phyloP scores from a whole-genome alignment of 2,113 vertebrate species.

The Mirza zaza region DNA sequence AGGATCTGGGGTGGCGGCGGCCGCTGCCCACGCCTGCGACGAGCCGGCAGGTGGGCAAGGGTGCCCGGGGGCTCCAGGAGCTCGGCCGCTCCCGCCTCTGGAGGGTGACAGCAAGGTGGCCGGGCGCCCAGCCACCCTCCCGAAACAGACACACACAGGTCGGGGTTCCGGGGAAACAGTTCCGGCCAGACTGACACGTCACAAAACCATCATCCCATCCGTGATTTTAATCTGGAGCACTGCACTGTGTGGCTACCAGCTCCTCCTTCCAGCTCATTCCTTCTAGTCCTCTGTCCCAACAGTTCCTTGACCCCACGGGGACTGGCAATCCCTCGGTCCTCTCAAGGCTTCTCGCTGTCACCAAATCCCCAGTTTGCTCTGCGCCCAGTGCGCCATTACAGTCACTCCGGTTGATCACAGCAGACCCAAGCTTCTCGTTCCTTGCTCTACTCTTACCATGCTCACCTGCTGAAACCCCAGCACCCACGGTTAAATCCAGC shows the following conservation, averaged over 20 bases:
- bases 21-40: fast-evolving
- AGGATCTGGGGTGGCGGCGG: not conserved
- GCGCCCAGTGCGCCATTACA: no score
- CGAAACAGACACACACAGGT: fast-evolving
- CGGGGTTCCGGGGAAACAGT: not conserved
- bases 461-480: not conserved
- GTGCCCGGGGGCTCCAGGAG: fast-evolving
- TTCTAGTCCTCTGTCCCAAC: no score
- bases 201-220: not conserved
- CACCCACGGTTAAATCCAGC: not conserved
- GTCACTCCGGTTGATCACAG: not conserved
- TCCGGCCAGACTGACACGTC: not conserved
- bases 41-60: fast-evolving
- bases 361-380: not conserved
- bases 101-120: not conserved
- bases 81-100: fast-evolving
- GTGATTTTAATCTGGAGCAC: not conserved
- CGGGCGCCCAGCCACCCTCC: fast-evolving
- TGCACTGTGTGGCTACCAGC: not conserved
- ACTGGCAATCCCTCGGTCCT: not conserved
- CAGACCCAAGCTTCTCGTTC: not conserved
- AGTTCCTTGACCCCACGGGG: not conserved
- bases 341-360: not conserved
- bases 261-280: not conserved
- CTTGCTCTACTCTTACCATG: no score